These are phyloP conservation scores for Lagopus leucura DNA, from an alignment of 2,113 vertebrate genomes.

Conservation along the genomic window DNA sequence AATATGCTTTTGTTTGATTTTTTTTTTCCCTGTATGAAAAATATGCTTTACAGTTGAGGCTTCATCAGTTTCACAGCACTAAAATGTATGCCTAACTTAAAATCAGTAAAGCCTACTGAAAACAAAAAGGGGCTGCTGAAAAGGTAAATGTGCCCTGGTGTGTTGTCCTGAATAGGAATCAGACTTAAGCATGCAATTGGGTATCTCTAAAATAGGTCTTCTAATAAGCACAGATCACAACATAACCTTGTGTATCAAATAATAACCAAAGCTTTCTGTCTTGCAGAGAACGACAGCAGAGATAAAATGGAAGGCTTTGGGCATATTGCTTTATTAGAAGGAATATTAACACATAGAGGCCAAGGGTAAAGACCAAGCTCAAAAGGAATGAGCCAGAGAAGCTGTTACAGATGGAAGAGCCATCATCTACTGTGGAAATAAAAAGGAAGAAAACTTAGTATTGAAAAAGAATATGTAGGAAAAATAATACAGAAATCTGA, in stretches of 20 bases:
- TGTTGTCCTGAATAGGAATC: not conserved
- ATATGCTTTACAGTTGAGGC: not conserved
- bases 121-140: not conserved
- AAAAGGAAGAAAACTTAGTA: constrained; percentile 37
- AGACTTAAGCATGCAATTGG: not conserved
- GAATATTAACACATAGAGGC: constrained; percentile 34
- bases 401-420: constrained; percentile 53
- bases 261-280: not conserved
- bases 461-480: not conserved
- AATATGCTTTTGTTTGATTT: not conserved
- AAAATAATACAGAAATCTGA: constrained; percentile 31
- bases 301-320: constrained; percentile 33
- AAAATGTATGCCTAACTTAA: not conserved
- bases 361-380: constrained; percentile 50
- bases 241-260: not conserved
- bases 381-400: constrained; percentile 53
- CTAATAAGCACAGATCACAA: not conserved
- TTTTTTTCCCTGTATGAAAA: not conserved
- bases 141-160: not conserved
- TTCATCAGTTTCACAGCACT: not conserved
- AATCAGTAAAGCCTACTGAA: not conserved
- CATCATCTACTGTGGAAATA: constrained; percentile 34
- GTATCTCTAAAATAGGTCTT: constrained; percentile 10
- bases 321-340: constrained; percentile 33
- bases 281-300: constrained; percentile 21